Conservation (phyloP, 2,113 vertebrate species). For the Mus spicilegus region DNA sequence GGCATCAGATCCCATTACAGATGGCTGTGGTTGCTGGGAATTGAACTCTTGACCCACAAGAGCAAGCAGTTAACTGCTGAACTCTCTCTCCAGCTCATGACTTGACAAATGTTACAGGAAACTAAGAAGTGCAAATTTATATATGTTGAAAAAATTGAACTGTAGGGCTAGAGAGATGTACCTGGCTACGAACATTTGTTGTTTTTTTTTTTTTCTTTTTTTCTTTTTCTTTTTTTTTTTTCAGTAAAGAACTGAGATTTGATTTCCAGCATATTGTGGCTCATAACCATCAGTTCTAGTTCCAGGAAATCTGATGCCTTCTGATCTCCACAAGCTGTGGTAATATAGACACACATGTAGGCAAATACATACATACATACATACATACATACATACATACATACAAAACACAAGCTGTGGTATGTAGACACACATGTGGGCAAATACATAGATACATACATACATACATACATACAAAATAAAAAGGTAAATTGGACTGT, state of each 20-base stretch:
- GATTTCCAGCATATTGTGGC: not conserved
- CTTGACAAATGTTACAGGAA: conserved; percentile 47
- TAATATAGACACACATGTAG: not conserved
- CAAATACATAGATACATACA: too few species aligned
- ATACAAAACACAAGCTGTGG: not conserved
- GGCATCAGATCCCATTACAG: too few species aligned
- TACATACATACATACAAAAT: not conserved
- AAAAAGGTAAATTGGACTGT: not conserved
- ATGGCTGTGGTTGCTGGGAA: too few species aligned
- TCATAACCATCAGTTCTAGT: not conserved
- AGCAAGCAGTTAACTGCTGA: too few species aligned
- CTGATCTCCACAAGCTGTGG: not conserved
- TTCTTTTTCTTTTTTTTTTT: not conserved
- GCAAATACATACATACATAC: too few species aligned
- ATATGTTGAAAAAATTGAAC: not conserved
- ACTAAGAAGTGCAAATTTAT: conserved; percentile 22
- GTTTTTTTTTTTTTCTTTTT: not conserved
- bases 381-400: too few species aligned
- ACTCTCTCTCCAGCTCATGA: not conserved
- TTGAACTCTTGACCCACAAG: too few species aligned
- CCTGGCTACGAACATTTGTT: not conserved
- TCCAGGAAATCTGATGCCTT: not conserved
- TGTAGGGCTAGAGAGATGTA: not conserved
- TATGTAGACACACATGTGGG: not conserved
- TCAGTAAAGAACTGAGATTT: not conserved